Base-by-base conservation (phyloP, 2,113 vertebrate genomes). In the Dissostichus mawsoni region DNA sequence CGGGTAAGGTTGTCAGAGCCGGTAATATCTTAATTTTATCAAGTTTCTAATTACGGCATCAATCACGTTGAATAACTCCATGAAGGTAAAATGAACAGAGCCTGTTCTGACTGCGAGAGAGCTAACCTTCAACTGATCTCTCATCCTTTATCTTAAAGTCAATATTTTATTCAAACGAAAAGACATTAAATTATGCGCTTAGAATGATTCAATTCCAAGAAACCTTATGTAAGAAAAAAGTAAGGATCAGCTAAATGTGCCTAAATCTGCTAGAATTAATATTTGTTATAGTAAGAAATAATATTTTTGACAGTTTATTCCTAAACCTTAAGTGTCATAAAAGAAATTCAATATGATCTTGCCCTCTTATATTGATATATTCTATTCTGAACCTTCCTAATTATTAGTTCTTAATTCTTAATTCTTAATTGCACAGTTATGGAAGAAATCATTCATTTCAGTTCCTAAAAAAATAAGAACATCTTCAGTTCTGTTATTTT, bases 21-120 rank as follows among this genome's bases (percentile, higher is more conserved):
- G 5, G 48, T 75, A 29, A 76, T 74, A 83, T 90, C 84, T 83
- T 64, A 87, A 76, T 85, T 69, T 76, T 62, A 84, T 90, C 69
- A 90, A 50, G 29, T 71, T 84, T 83, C 14, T 87, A 92, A 92
- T 91, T 87, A 79, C 56, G 11, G 29, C 82, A 88, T 93, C 88
- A 90, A 87, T 94, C 89, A 89, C 41, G 67, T 64, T 58, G 76
- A 76, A 53, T 74, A 52, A 61, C 17, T 74, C 74, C 59, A 70
- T 85, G 58, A 66, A 76, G 74, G 76, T 66, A 14, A 71, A 81
- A 44, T 70, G 73, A 67, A 83, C 56, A 59, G 69, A 67, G 41
- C 17, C 23, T 79, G 47, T 73, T 82, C 66, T 64, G 36, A 69
- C 1, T 41, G 16, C 53, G 16, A n/a, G 58, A 41, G 33, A 18